Conservation (phyloP, 2,113 vertebrate species). For the Sarotherodon lohbergeri region DNA sequence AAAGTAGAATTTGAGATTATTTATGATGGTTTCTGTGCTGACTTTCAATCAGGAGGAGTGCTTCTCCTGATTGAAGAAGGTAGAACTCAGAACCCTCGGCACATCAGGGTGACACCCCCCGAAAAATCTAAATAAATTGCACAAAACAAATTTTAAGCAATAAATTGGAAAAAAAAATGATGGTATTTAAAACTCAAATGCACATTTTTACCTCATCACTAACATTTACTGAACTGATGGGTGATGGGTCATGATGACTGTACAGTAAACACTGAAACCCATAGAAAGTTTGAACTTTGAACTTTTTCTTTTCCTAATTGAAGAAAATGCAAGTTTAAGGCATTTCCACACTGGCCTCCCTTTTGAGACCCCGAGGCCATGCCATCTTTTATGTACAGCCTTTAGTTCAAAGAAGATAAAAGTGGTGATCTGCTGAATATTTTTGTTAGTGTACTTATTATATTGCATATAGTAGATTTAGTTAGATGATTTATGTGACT, state of each 20-base stretch:
- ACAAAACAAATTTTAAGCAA: not conserved
- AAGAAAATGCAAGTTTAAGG: not conserved
- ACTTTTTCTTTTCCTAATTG: not conserved
- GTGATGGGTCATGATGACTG: accelerated
- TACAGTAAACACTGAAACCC: accelerated
- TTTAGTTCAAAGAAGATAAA: not conserved
- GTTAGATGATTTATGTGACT: not conserved
- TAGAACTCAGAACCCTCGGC: not conserved
- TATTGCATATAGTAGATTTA: not conserved
- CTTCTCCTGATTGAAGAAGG: not conserved
- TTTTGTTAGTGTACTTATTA: not conserved
- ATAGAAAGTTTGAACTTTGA: not conserved
- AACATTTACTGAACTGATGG: not conserved
- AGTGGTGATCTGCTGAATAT: accelerated
- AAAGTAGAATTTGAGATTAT: not conserved
- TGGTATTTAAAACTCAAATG: not conserved
- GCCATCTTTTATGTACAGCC: not conserved
- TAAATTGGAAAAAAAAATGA: accelerated
- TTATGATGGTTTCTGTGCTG: not conserved
- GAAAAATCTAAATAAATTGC: not conserved
- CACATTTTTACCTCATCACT: not conserved
- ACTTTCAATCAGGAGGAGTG: not conserved
- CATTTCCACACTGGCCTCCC: not conserved
- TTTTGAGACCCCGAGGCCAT: not conserved
- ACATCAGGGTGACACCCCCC: not conserved